phyloP scores from a whole-genome alignment of 1,140 invertebrate genomes.

The Apis mellifera region DNA sequence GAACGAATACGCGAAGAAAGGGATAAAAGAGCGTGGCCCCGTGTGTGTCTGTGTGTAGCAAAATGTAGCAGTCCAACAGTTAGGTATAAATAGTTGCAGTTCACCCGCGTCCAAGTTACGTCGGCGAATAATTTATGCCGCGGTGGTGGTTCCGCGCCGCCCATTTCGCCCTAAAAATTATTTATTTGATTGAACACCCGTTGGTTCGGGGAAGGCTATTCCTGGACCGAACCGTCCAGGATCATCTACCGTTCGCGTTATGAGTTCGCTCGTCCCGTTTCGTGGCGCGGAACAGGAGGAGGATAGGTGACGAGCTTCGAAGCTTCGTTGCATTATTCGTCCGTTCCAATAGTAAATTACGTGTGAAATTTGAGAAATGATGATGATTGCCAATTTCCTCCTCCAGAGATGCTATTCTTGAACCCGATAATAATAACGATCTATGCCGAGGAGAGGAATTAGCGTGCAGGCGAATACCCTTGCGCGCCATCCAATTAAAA shows the following conservation, averaged over 20 bases:
- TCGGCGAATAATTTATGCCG: conserved; percentile 78
- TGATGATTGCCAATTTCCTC: conserved; percentile 2
- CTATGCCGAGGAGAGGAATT: neutral
- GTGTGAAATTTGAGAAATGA: conserved; percentile 16
- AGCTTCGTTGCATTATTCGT: neutral
- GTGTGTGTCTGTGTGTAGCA: too few relatives aligned
- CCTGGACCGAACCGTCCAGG: neutral
- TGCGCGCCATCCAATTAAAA: neutral
- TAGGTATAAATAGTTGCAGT: conserved; percentile 65
- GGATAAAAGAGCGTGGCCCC: conserved; percentile 17
- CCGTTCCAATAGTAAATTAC: neutral
- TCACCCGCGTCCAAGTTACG: conserved; percentile 65
- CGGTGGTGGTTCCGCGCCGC: conserved; percentile 70
- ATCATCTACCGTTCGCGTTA: conserved; percentile 17
- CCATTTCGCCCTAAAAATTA: conserved; percentile 74
- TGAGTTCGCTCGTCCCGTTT: conserved; percentile 25
- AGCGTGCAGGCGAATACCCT: too few relatives aligned
- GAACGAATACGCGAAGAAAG: conserved; percentile 3
- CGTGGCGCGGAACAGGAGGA: neutral
- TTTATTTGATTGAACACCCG: conserved; percentile 74
- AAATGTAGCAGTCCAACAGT: conserved; percentile 58
- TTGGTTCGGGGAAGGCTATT: conserved; percentile 71
- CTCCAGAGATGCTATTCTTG: neutral
- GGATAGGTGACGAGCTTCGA: conserved; percentile 26
- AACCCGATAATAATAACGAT: neutral